A percentile compares a stretch with the other conserved stretches of the same genome.
Evolutionary conservation across 2,797 vertebrate species (phyloP).

Genomic region (Steatocranus sp.): DNA sequence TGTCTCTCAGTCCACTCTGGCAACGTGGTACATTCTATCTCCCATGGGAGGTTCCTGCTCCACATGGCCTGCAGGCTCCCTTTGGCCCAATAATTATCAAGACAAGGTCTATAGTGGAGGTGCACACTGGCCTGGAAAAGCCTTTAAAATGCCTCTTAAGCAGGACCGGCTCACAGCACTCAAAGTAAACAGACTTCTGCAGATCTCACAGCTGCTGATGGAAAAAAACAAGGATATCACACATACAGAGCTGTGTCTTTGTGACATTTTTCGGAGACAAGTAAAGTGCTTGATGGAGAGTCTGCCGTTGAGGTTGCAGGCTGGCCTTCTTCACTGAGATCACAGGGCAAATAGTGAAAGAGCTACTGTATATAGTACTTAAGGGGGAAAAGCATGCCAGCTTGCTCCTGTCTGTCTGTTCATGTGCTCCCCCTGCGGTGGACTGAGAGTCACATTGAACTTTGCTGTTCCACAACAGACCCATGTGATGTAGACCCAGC

Average conservation of each 20-base stretch:
- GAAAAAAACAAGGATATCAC: not conserved
- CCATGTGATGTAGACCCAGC: not conserved
- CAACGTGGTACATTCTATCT: not conserved
- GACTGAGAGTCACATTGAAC: not conserved
- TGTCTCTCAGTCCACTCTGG: slow-evolving; percentile 2
- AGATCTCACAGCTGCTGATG: not conserved
- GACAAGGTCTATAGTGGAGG: slow-evolving; percentile 7
- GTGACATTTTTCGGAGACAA: not conserved
- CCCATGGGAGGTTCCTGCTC: not conserved
- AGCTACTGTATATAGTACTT: not conserved
- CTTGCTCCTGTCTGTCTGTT: not conserved
- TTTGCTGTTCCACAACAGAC: not conserved
- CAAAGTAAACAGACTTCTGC: slow-evolving; percentile 18
- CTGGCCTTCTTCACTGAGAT: not conserved
- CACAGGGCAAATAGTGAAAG: not conserved
- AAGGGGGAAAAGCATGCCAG: not conserved
- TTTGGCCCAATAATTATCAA: slow-evolving; percentile 3
- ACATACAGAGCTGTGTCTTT: slow-evolving; percentile 13
- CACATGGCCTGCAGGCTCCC: slow-evolving; percentile 9
- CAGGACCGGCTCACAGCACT: not conserved
- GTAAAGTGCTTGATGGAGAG: not conserved
- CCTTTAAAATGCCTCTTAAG: slow-evolving; percentile 29
- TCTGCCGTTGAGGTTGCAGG: not conserved
- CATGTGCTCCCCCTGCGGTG: not conserved
- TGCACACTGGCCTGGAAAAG: slow-evolving; percentile 41